Evolutionary conservation across 2,888 invertebrate genomes (phyloP), one percentile per base, ranked within the genome.

Genomic region (Pterobdella sp.): DNA sequence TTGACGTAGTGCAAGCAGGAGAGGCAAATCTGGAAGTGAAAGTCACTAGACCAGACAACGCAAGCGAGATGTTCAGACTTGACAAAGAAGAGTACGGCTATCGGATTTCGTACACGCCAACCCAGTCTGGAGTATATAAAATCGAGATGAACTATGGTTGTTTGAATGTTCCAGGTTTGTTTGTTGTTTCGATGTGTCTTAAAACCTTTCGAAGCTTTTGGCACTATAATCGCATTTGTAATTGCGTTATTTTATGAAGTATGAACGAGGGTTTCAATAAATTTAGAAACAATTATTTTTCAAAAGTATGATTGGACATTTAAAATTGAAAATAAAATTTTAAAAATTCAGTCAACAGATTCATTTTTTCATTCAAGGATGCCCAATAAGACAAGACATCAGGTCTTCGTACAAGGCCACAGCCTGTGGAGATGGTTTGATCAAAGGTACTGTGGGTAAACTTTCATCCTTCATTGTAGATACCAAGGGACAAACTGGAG

Each of bases 1-100:
- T 95, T 77, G 90, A 91, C 81, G 89, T 90, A 73, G 89, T 90
- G 78, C 91, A 91, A 79, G 92, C 94, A n/a, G 95, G 96, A n/a
- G 87, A 89, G 73, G 94, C 93, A 0, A 93, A 94, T 79, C 84
- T 95, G 72, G 93, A 93, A 81, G 90, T 93, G 74, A 87, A 88
- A 63, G 91, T 93, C 60, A 90, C 92, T 60, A 91, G 92, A 77
- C 92, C 95, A 88, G 90, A 75, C 88, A 93, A 76, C 86, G 91
- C 26, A 79, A 88, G 67, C 75, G 85, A 95, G 49, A 90, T 92
- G 0, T 88, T 93, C 1, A 90, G 91, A 80, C 88, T 93, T 22
- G 79, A 81, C 37, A 82, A 82, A 3, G 79, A 81, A 36, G 82
- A 83, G 0, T 52, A 76, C 35, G 77, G 79, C 10, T 79, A 79